A percentile compares a stretch with the other conserved stretches of the same genome.
Conservation (phyloP, 2,888 invertebrate genomes). For the Andrena hattorfiana region DNA sequence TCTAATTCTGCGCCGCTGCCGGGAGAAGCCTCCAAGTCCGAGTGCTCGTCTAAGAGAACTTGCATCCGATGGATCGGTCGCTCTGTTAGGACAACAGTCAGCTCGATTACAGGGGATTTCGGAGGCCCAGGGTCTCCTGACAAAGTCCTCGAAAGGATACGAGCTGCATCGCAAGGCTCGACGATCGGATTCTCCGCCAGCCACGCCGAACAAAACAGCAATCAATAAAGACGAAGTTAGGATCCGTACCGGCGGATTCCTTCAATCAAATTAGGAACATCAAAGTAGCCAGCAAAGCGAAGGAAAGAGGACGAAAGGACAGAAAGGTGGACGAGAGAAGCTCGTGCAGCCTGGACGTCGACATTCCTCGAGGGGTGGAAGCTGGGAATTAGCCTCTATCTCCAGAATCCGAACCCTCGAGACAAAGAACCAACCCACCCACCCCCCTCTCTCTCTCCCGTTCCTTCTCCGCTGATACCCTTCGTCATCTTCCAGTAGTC, state of each 20-base stretch:
- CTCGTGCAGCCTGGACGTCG: constrained; percentile 52
- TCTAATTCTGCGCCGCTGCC: too few species aligned
- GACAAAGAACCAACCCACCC: constrained; percentile 78
- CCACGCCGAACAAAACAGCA: constrained; percentile 80
- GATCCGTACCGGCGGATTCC: constrained; percentile 82
- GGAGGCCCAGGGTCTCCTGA: constrained; percentile 17
- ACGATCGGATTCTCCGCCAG: constrained; percentile 34
- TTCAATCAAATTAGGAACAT: constrained; percentile 85
- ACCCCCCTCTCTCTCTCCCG: constrained; percentile 17
- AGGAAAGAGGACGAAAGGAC: constrained; percentile 73
- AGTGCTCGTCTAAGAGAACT: neutral
- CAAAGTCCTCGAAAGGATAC: constrained; percentile 14
- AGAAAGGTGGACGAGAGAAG: constrained; percentile 63
- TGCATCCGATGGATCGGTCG: neutral
- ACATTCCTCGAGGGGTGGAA: constrained; percentile 79
- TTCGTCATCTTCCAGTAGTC: constrained; percentile 66
- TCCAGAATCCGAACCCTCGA: constrained; percentile 81
- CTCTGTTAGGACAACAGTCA: constrained; percentile 9
- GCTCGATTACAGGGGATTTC: constrained; percentile 36
- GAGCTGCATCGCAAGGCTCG: constrained; percentile 45
- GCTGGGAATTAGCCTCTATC: constrained; percentile 84
- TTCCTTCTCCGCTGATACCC: constrained; percentile 42
- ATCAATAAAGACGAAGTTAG: constrained; percentile 83
- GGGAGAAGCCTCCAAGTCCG: neutral
- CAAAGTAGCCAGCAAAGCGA: constrained; percentile 82